Conservation (phyloP, 2,888 invertebrate species). For the Rhyacophila evoluta region DNA sequence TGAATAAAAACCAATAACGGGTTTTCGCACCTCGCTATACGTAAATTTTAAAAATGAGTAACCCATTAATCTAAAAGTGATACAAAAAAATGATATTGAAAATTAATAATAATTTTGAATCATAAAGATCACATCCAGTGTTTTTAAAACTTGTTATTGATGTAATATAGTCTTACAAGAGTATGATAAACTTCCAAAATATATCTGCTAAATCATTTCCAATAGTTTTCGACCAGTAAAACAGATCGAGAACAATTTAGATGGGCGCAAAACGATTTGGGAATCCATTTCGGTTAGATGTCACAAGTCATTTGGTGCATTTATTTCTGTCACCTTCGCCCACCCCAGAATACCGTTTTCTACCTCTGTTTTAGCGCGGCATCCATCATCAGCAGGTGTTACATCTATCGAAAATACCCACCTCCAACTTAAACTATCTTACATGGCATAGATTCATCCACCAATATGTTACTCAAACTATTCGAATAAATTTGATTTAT, state of each 20-base stretch:
- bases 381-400: constrained; percentile 17
- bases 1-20: no score
- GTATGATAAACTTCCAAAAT: not conserved
- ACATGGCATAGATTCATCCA: not conserved
- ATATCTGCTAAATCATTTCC: not conserved
- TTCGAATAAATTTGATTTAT: constrained; percentile 3
- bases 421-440: not conserved
- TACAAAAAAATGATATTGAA: no score
- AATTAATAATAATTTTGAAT: no score
- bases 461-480: constrained; percentile 3
- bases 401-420: not conserved
- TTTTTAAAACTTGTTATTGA: no score
- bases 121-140: no score
- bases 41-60: no score
- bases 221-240: not conserved
- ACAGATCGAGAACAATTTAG: constrained; percentile 14
- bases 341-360: not conserved
- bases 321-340: not conserved
- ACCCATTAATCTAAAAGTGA: no score
- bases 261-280: constrained; percentile 6
- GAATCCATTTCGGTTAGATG: constrained; percentile 8
- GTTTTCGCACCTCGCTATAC: no score
- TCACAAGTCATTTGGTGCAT: constrained; percentile 24
- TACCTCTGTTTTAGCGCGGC: not conserved
- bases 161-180: no score